phyloP scores from a whole-genome alignment of 2,113 vertebrate species.

The Chaenocephalus aceratus region DNA sequence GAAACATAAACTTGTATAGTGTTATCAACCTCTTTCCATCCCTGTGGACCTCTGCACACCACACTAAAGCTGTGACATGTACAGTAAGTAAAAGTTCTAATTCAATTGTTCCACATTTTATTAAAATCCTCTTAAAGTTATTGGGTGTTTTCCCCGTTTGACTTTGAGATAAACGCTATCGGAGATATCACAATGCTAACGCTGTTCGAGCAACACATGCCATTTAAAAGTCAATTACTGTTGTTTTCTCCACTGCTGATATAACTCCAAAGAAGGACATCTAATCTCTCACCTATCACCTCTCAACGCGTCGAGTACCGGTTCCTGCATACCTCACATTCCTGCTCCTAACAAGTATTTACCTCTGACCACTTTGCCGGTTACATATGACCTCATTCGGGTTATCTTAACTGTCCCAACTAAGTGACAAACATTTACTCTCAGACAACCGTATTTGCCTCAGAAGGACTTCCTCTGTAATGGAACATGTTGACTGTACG shows the following conservation, averaged over 20 bases:
- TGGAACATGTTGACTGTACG: constrained; percentile 1
- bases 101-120: too few species aligned
- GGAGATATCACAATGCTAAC: neutral
- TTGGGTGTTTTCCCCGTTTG: neutral
- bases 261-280: constrained; percentile 41
- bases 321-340: constrained; percentile 56
- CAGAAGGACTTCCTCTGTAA: neutral
- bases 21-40: too few species aligned
- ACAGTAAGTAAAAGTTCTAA: too few species aligned
- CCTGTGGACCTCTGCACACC: too few species aligned
- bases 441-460: neutral
- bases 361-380: constrained; percentile 18
- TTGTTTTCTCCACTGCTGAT: constrained; percentile 1
- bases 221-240: constrained; percentile 37
- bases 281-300: constrained; percentile 51
- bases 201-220: constrained; percentile 43
- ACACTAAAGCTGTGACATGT: too few species aligned
- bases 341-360: constrained; percentile 37
- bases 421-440: neutral
- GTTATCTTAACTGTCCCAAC: constrained; percentile 24
- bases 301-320: constrained; percentile 12
- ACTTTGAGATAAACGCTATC: constrained; percentile 37
- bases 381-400: constrained; percentile 30
- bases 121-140: neutral
- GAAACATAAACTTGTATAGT: too few species aligned